A percentile compares a stretch with the other conserved stretches of the same genome.
phyloP scores from a whole-genome alignment of 2,797 vertebrate species.

The Adrianichthys oophorus region DNA sequence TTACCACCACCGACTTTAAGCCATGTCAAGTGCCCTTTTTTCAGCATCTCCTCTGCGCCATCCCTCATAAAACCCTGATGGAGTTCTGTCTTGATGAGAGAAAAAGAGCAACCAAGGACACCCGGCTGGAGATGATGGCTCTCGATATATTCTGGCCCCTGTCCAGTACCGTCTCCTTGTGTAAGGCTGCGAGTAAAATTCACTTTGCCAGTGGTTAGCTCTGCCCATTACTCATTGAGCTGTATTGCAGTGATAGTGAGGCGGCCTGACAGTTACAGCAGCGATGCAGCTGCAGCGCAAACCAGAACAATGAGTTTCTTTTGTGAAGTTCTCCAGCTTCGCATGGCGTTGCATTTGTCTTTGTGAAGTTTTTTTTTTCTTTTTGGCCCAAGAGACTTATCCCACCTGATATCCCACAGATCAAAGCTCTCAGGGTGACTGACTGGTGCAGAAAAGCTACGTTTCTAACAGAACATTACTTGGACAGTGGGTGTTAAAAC shows the following conservation, averaged over 20 bases:
- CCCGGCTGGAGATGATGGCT: conserved; percentile 51
- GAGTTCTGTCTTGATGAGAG: conserved; percentile 45
- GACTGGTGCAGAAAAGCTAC: conserved; percentile 8
- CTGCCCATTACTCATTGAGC: conserved; percentile 64
- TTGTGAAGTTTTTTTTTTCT: too few relatives aligned
- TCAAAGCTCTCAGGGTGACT: conserved; percentile 23
- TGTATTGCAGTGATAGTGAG: conserved; percentile 57
- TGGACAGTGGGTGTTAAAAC: conserved; percentile 35
- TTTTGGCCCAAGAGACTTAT: too few relatives aligned
- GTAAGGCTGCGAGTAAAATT: conserved; percentile 58
- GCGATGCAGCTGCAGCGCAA: conserved; percentile 41
- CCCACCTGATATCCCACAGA: conserved; percentile 1
- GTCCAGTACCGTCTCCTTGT: conserved; percentile 54
- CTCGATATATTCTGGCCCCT: conserved; percentile 53
- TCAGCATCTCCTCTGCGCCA: conserved; percentile 10
- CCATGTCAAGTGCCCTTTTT: conserved; percentile 57
- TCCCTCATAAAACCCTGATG: conserved; percentile 30
- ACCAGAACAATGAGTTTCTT: conserved; percentile 43
- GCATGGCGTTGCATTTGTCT: conserved; percentile 12
- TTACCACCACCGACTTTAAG: conserved; percentile 43
- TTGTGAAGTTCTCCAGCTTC: conserved; percentile 20
- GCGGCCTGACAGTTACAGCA: conserved; percentile 46
- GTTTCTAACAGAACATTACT: conserved; percentile 27
- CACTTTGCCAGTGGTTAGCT: conserved; percentile 62
- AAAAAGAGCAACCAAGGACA: conserved; percentile 45